Evolutionary conservation across 2,113 vertebrate genomes (phyloP).

Genomic region (Psittacus erithacus): DNA sequence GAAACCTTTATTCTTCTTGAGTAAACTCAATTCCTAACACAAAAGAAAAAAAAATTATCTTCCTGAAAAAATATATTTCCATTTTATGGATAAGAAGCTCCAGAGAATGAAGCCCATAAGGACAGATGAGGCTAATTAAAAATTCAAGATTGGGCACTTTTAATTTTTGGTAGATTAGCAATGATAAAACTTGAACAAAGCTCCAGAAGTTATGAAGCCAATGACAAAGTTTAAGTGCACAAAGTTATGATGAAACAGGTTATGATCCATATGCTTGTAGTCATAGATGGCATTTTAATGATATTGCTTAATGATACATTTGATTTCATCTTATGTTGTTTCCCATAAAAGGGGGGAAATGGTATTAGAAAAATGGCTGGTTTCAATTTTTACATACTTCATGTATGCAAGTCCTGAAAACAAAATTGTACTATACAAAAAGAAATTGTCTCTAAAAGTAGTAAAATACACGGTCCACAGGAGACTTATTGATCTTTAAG

Average conservation of each 20-base stretch:
- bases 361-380: slow-evolving; percentile 33
- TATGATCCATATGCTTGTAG: slow-evolving; percentile 56
- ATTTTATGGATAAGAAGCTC: not conserved
- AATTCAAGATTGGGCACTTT: not conserved
- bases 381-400: slow-evolving; percentile 58
- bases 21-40: not conserved
- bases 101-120: not conserved
- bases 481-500: slow-evolving; percentile 47
- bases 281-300: slow-evolving; percentile 63
- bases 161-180: not conserved
- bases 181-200: slow-evolving; percentile 9
- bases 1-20: not conserved
- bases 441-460: slow-evolving; percentile 28
- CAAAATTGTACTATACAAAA: slow-evolving; percentile 1
- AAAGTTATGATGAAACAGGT: slow-evolving; percentile 55
- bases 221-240: slow-evolving; percentile 26
- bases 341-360: slow-evolving; percentile 47
- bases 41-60: not conserved
- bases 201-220: not conserved
- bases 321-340: slow-evolving; percentile 61
- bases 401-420: slow-evolving; percentile 38
- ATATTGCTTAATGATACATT: slow-evolving; percentile 65
- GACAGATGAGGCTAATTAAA: not conserved
- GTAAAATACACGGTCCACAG: slow-evolving; percentile 40
- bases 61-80: not conserved